Conservation (phyloP, 1,140 invertebrate species). For the Maniola jurtina region DNA sequence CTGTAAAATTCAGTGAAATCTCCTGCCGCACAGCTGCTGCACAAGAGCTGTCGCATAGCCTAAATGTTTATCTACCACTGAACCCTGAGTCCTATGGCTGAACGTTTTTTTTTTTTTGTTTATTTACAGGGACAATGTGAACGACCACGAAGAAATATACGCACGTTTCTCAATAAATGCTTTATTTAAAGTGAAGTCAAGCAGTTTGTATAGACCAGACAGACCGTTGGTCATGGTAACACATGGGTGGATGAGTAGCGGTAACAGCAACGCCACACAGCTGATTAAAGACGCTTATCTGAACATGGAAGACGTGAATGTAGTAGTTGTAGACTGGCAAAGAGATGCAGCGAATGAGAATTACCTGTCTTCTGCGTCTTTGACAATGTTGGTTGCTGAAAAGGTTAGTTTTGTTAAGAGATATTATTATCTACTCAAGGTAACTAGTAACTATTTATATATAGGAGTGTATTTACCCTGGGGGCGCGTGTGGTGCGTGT, state of each 20-base stretch:
- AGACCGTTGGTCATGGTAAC: conserved; percentile 24
- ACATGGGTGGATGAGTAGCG: conserved; percentile 26
- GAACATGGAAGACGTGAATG: conserved; percentile 19
- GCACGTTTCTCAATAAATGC: neutral
- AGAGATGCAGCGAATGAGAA: conserved; percentile 14
- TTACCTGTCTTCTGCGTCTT: conserved; percentile 17
- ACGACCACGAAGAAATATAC: conserved; percentile 11
- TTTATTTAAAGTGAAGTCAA: neutral
- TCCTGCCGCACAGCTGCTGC: too few species aligned
- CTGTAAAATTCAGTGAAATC: too few species aligned
- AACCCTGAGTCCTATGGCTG: neutral
- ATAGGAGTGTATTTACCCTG: too few species aligned
- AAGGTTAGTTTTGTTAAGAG: conserved; percentile 11
- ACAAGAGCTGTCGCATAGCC: too few species aligned
- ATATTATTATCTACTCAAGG: too few species aligned
- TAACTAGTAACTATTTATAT: too few species aligned
- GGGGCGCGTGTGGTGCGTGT: too few species aligned
- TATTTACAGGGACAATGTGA: conserved; percentile 8
- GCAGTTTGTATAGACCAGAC: conserved; percentile 13
- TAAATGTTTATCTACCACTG: neutral
- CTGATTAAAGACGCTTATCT: conserved; percentile 30
- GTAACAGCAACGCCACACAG: conserved; percentile 18
- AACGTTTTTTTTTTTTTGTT: neutral
- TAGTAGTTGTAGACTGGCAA: conserved; percentile 28
- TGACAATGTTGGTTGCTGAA: conserved; percentile 16